phyloP scores from a whole-genome alignment of 2,888 invertebrate species.

The Drosophila stalkeri region DNA sequence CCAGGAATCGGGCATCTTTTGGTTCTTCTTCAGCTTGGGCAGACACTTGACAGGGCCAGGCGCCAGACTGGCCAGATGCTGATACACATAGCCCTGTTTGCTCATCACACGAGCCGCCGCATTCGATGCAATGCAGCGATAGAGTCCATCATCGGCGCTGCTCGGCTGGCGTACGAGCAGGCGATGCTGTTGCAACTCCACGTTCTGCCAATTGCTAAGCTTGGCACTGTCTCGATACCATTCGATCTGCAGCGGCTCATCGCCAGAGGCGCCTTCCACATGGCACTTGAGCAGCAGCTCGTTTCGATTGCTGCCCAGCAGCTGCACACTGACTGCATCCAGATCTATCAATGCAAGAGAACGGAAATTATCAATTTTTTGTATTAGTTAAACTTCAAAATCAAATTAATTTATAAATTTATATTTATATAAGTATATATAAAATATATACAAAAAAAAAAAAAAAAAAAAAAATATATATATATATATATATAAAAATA shows the following conservation, averaged over 20 bases:
- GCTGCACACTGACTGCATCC: slow-evolving; percentile 81
- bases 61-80: slow-evolving; percentile 34
- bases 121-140: slow-evolving; percentile 90
- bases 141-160: slow-evolving; percentile 89
- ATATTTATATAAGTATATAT: too few species aligned
- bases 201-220: slow-evolving; percentile 87
- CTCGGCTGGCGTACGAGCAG: slow-evolving; percentile 82
- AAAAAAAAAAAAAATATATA: too few species aligned
- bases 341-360: slow-evolving; percentile 74
- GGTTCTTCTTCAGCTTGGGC: slow-evolving; percentile 79
- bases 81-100: slow-evolving; percentile 79
- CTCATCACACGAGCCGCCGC: slow-evolving; percentile 87
- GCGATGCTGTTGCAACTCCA: slow-evolving; percentile 86
- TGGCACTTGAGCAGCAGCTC: slow-evolving; percentile 84
- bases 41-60: slow-evolving; percentile 69
- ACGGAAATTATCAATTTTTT: neutral
- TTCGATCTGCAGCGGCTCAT: slow-evolving; percentile 81
- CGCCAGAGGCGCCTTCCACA: slow-evolving; percentile 82
- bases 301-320: slow-evolving; percentile 79
- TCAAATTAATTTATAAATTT: too few species aligned
- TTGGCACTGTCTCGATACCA: slow-evolving; percentile 87
- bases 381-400: too few species aligned
- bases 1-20: slow-evolving; percentile 72
- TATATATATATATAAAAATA: too few species aligned
- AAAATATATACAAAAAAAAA: too few species aligned